These are phyloP conservation scores for Apostichopus parvimensis DNA, from an alignment of 35 echinoderm and acorn worm species.

Conservation along the genomic window DNA sequence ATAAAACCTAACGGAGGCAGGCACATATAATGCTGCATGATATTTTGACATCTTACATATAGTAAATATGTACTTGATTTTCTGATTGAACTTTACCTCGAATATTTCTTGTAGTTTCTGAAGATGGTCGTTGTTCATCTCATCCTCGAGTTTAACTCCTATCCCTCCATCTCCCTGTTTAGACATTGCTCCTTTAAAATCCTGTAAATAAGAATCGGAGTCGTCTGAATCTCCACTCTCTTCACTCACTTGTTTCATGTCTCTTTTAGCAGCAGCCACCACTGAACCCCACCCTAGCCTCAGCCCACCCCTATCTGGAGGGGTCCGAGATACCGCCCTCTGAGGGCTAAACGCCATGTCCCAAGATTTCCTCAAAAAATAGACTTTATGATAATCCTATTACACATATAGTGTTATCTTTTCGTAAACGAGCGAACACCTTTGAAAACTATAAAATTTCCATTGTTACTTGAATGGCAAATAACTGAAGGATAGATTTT, in stretches of 20 bases:
- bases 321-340: conserved; percentile 18
- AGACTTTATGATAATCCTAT: too few relatives aligned
- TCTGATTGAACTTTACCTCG: conserved; percentile 69
- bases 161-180: conserved; percentile 32
- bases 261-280: neutral
- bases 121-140: conserved; percentile 99
- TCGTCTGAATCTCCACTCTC: conserved; percentile 31
- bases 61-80: neutral
- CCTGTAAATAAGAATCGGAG: conserved; percentile 58
- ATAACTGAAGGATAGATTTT: too few relatives aligned
- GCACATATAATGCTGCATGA: too few relatives aligned
- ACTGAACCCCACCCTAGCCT: conserved; percentile 4
- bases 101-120: conserved; percentile 97
- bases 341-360: conserved; percentile 20
- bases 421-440: too few relatives aligned
- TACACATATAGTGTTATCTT: too few relatives aligned
- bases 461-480: too few relatives aligned
- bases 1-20: too few relatives aligned
- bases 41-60: too few relatives aligned
- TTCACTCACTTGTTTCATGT: neutral
- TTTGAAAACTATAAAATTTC: too few relatives aligned
- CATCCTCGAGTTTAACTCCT: conserved; percentile 81
- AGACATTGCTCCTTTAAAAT: conserved; percentile 74
- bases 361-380: neutral
- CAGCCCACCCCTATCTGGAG: neutral